Evolutionary conservation across 1,140 invertebrate species (phyloP), one percentile per base, ranked within the genome.

Genomic region (Drosophila suzukii): DNA sequence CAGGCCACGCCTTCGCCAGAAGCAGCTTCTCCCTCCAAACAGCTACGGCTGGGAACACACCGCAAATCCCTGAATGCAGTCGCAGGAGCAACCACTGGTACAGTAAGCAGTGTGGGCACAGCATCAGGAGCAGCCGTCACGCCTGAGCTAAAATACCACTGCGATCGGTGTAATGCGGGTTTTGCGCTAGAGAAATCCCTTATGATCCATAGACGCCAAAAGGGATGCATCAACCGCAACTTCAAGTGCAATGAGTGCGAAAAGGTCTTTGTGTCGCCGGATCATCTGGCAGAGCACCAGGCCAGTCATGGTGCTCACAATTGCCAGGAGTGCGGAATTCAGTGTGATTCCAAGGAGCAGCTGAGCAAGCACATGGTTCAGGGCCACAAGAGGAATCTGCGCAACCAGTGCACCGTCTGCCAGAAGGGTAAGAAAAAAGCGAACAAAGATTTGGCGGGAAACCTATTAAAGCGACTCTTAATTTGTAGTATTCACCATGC

Each of bases 321-420:
- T 5, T 93, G 93, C 61, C 77, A 74, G 27, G 81, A 93, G 39
- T 93, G 93, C 58, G 75, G 77, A 0, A 54, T 91, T 51, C 72
- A 75, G 3, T 93, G 83, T 39, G 81, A 90, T 12, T 91, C 91
- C 1, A 90, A 83, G 51, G 92, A 93, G 20, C 86, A 93, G 66
- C 75, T 93, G 20, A 86, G 91, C 47, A 75, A 90, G 38, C 93
- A 93, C 57, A 90, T 91, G 65, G 93, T 81, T 66, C 93, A 76
- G 82, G 88, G 91, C 11, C 94, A 95, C 74, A 93, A 93, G 60
- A 89, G 93, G 0, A 93, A 93, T 46, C 93, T 94, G 30, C 94
- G 94, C 36, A 94, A 95, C 76, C 92, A 93, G 20, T 95, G 95
- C 79, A 88, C 92, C 7, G 82, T 93, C 11, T 95, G 95, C 70